These are phyloP conservation scores for Phrynosoma platyrhinos DNA, from an alignment of 2,113 vertebrate genomes.

Conservation along the genomic window DNA sequence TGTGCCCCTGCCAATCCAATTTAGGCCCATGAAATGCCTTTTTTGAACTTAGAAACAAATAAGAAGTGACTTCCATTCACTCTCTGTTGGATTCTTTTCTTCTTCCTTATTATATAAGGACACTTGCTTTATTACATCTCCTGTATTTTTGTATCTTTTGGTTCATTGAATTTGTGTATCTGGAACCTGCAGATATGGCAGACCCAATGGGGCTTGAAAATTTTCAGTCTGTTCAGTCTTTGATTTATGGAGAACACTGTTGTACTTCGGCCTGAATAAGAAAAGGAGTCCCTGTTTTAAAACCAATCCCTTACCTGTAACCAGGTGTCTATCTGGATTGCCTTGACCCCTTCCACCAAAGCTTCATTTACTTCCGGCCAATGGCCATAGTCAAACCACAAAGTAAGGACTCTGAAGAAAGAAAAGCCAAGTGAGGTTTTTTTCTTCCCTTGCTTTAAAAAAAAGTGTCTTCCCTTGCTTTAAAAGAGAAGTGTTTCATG, in stretches of 20 bases:
- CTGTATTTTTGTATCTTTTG: no score
- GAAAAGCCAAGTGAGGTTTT: slow-evolving; percentile 2
- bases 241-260: no score
- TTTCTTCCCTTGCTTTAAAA: background rate
- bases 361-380: slow-evolving; percentile 98
- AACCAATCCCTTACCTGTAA: slow-evolving; percentile 84
- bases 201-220: background rate
- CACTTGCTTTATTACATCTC: no score
- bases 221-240: background rate
- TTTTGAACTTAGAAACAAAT: no score
- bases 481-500: background rate
- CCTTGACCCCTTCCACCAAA: slow-evolving; percentile 97
- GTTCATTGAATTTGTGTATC: no score
- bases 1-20: no score
- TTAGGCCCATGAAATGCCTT: no score
- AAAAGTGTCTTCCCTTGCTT: background rate
- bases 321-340: slow-evolving; percentile 99
- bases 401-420: slow-evolving; percentile 89
- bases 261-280: background rate
- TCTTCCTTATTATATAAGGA: no score
- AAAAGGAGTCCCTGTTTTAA: background rate
- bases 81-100: no score
- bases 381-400: slow-evolving; percentile 99
- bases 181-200: no score
- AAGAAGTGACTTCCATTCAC: no score